phyloP scores from a whole-genome alignment of 2,797 vertebrate species.

The Lacerta agilis region DNA sequence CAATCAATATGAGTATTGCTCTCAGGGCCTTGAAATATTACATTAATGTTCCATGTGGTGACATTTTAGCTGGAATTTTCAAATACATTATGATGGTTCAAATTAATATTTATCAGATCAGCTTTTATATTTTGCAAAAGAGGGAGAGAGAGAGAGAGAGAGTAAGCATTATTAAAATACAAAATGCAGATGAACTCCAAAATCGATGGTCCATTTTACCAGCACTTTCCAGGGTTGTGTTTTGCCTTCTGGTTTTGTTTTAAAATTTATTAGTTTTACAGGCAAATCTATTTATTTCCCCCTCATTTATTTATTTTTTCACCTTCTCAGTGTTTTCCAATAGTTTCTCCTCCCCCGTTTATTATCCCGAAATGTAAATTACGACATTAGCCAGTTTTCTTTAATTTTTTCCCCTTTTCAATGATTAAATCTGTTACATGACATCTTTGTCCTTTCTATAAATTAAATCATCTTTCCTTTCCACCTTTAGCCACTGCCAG shows the following conservation, averaged over 20 bases:
- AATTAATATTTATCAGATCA: constrained; percentile 99
- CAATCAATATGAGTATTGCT: constrained; percentile 99
- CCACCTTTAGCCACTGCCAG: constrained; percentile 79
- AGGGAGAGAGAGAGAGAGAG: constrained; percentile 88
- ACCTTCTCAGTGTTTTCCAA: constrained; percentile 69
- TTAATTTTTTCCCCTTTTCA: constrained; percentile 76
- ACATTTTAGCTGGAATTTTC: constrained; percentile 99
- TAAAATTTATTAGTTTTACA: constrained; percentile 85
- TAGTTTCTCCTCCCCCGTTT: constrained; percentile 80
- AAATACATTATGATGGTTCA: constrained; percentile 99
- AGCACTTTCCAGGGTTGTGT: constrained; percentile 82
- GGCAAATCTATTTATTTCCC: constrained; percentile 79
- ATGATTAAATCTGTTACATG: constrained; percentile 86
- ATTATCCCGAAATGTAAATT: constrained; percentile 85
- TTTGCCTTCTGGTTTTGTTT: constrained; percentile 84
- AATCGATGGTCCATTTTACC: constrained; percentile 88
- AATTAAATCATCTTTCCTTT: constrained; percentile 85
- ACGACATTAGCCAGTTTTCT: constrained; percentile 79
- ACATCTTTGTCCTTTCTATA: constrained; percentile 85
- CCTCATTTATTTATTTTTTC: constrained; percentile 65
- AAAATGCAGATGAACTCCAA: constrained; percentile 88
- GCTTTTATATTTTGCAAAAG: constrained; percentile 99
- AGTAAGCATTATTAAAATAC: constrained; percentile 93
- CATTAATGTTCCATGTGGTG: constrained; percentile 99
- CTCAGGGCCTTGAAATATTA: constrained; percentile 99